Conservation (phyloP, 2,113 vertebrate species). For the Sander lucioperca region DNA sequence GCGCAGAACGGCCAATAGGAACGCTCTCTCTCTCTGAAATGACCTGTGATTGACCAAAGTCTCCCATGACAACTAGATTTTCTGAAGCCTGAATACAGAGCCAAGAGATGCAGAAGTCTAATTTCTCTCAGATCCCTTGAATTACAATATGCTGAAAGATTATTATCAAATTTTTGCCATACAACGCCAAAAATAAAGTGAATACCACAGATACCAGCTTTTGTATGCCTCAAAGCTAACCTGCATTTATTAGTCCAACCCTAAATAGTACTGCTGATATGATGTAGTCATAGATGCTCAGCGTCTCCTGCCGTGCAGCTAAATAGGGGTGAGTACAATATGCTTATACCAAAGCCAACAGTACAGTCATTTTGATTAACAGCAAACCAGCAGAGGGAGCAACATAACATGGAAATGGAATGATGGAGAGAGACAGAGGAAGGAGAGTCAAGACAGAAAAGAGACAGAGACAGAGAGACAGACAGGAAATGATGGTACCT, state of each 20-base stretch:
- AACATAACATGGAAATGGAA: slow-evolving; percentile 35
- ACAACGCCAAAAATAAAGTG: too few species aligned
- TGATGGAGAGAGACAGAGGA: neutral
- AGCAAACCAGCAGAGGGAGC: slow-evolving; percentile 67
- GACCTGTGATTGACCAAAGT: too few species aligned
- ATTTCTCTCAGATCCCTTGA: too few species aligned
- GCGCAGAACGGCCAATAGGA: too few species aligned
- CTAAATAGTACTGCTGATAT: neutral
- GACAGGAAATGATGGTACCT: slow-evolving; percentile 83
- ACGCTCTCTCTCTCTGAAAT: too few species aligned
- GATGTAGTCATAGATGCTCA: neutral
- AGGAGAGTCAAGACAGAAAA: neutral
- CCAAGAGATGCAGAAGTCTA: too few species aligned
- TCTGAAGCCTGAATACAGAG: too few species aligned
- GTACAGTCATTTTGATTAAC: slow-evolving; percentile 69
- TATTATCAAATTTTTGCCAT: too few species aligned
- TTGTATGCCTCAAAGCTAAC: neutral
- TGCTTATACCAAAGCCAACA: slow-evolving; percentile 6
- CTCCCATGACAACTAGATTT: too few species aligned
- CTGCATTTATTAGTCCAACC: neutral
- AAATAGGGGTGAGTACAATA: slow-evolving; percentile 8
- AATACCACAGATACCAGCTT: neutral
- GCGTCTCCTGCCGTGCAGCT: neutral
- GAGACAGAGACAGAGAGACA: too few species aligned
- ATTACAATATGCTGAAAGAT: too few species aligned